Conservation (phyloP, 2,797 vertebrate species). For the Taeniopygia guttata region DNA sequence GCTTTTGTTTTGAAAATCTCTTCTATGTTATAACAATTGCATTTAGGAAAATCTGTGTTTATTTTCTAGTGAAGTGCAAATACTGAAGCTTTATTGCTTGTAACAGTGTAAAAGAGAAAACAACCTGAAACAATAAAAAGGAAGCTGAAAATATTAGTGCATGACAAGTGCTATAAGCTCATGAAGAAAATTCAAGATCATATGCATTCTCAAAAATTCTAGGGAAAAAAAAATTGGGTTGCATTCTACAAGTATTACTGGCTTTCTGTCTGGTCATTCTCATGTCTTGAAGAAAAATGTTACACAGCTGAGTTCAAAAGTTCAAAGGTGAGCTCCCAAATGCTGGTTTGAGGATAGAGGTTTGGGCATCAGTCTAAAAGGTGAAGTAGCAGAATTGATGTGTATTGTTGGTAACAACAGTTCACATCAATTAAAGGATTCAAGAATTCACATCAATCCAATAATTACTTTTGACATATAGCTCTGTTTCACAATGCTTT, state of each 20-base stretch:
- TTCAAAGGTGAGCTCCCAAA: neutral
- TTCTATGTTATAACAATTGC: neutral
- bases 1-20: neutral
- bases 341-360: neutral
- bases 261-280: neutral
- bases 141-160: neutral
- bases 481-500: neutral
- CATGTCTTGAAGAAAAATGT: neutral
- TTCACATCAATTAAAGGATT: neutral
- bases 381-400: neutral
- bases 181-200: neutral
- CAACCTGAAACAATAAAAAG: neutral
- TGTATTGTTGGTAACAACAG: neutral
- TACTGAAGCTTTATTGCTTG: neutral
- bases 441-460: neutral
- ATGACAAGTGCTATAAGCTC: neutral
- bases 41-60: constrained; percentile 3
- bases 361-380: neutral
- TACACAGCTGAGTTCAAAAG: neutral
- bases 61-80: neutral
- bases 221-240: neutral
- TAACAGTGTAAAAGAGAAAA: neutral
- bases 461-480: neutral
- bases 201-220: neutral
- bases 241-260: neutral